Evolutionary conservation across 2,113 vertebrate species (phyloP), one percentile per base, ranked within the genome.

Genomic region (Poecilia latipinna): DNA sequence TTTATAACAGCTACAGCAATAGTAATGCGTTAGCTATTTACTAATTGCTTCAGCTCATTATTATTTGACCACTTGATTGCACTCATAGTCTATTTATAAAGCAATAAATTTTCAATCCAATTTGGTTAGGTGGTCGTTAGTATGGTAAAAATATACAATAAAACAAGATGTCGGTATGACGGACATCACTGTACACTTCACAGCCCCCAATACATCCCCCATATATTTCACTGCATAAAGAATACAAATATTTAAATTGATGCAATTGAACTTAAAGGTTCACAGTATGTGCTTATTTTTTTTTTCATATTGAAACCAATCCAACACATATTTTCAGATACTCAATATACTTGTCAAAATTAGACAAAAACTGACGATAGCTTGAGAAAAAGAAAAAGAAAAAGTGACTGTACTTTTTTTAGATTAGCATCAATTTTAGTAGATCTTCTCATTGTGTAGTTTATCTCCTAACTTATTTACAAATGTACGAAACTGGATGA

Each of bases 401-500:
- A 42, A 12, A 6, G 17, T 48, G 44, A 19, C 17, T 19, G 4
- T 51, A 51, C 19, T 22, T 22, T 57, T 57, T 57, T 57, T 8
- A 57, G 24, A 57, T 57, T 22, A 6, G 44, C 44, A 19, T 48
- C 17, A 48, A 19, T 48, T 17, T 48, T 48, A 19, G 17, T 6
- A 48, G 44, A 7, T 48, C 44, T 48, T 48, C 44, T 48, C 44
- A 70, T 62, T 67, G 51, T 82, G 19, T 77, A 68, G 76, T 61
- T 57, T 68, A 37, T 78, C 69, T 74, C 17, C 70, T 76, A 82
- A 87, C 70, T 78, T 86, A 67, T 75, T 83, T 68, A 75, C 83
- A 80, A 68, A 83, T 91, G 87, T 80, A 91, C 90, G 82, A 89
- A 75, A 37, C 62, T 54, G 63, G 63, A 51, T 83, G 70, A 76